Evolutionary conservation across 2,888 invertebrate genomes (phyloP).

Genomic region (Chymomyza procnemis): DNA sequence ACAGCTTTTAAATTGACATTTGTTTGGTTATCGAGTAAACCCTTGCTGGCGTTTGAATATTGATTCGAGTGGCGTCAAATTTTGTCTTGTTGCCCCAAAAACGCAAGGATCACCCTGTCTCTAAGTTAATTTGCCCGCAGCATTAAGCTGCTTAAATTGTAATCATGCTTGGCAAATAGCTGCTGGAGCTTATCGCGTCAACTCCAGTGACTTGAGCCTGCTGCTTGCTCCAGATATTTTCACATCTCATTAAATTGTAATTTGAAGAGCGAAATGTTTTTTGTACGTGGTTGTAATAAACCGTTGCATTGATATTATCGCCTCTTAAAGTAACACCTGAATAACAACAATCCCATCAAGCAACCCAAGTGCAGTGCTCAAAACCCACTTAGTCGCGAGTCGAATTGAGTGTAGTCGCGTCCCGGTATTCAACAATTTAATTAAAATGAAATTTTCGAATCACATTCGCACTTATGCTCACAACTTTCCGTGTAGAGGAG

Average conservation of each 20-base stretch:
- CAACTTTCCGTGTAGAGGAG: slow-evolving; percentile 11
- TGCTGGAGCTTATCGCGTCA: not conserved
- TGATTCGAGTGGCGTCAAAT: not conserved
- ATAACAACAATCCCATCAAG: not conserved
- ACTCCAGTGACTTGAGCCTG: not conserved
- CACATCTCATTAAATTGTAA: slow-evolving; percentile 73
- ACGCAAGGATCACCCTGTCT: no score
- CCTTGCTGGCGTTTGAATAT: not conserved
- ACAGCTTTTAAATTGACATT: slow-evolving; percentile 62
- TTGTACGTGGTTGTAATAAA: slow-evolving; percentile 45
- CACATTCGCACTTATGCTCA: slow-evolving; percentile 30
- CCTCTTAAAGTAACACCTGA: not conserved
- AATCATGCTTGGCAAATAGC: no score
- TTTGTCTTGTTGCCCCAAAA: no score
- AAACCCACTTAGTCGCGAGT: slow-evolving; percentile 1
- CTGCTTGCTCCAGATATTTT: slow-evolving; percentile 66
- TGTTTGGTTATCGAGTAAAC: slow-evolving; percentile 20
- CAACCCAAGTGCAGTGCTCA: slow-evolving; percentile 1
- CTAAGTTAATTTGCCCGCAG: no score
- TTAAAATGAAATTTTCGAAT: slow-evolving; percentile 72
- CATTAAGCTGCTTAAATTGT: no score
- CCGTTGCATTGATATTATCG: slow-evolving; percentile 64
- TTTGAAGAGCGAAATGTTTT: slow-evolving; percentile 65
- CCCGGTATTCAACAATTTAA: slow-evolving; percentile 67
- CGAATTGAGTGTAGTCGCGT: not conserved